These are phyloP conservation scores for Probaryconus sp. DNA, from an alignment of 1,140 invertebrate genomes.

Conservation along the genomic window DNA sequence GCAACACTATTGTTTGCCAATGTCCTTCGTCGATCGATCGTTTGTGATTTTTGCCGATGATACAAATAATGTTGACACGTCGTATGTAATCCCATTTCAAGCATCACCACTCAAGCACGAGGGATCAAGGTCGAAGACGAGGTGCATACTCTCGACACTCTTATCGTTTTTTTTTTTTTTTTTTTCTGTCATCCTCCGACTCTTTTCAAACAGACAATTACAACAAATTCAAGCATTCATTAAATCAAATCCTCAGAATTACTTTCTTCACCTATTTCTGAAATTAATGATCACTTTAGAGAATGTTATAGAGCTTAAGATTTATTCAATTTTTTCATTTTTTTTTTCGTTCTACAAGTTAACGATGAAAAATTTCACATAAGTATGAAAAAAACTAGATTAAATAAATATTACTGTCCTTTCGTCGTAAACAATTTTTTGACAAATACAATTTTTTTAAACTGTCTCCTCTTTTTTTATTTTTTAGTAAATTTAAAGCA, in stretches of 20 bases:
- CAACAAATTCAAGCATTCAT: conserved; percentile 3
- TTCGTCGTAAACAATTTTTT: no score
- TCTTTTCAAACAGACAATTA: conserved; percentile 18
- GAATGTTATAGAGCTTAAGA: no score
- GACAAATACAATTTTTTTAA: no score
- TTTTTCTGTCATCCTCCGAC: no score
- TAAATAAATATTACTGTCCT: no score
- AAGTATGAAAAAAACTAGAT: no score
- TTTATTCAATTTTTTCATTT: no score
- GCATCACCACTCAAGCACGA: conserved; percentile 43
- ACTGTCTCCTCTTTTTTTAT: no score
- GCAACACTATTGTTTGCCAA: conserved; percentile 17
- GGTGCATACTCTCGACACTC: conserved; percentile 4
- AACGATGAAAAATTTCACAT: no score
- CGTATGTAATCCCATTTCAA: conserved; percentile 39
- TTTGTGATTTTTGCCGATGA: conserved; percentile 43
- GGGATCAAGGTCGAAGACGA: conserved; percentile 46
- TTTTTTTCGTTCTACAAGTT: no score
- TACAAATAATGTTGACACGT: conserved; percentile 54
- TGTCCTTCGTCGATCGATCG: conserved; percentile 29
- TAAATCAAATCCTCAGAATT: background rate
- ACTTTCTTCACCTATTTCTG: no score
- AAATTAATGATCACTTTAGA: no score
- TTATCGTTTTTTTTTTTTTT: background rate
- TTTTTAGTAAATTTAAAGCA: background rate